A percentile compares a stretch with the other conserved stretches of the same genome.
Evolutionary conservation across 2,888 invertebrate genomes (phyloP).

Genomic region (Serripes groenlandicus): DNA sequence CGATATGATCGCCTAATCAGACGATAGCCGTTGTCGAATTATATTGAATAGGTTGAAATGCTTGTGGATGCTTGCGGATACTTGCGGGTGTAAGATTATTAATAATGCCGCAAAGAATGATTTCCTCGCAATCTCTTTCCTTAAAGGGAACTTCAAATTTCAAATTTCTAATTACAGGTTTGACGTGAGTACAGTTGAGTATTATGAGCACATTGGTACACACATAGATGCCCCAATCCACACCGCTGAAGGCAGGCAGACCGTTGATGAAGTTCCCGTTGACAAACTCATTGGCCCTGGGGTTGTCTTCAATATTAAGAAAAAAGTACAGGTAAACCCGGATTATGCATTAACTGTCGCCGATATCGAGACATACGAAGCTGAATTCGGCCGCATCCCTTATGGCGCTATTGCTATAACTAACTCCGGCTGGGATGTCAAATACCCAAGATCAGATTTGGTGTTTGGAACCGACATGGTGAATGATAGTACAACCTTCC

Average conservation of each 20-base stretch:
- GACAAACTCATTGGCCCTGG: slow-evolving; percentile 16
- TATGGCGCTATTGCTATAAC: background rate
- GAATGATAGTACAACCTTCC: background rate
- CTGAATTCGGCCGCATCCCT: background rate
- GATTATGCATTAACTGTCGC: slow-evolving; percentile 17
- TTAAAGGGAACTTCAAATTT: too few relatives aligned
- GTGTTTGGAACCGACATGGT: background rate
- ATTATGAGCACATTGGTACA: slow-evolving; percentile 11
- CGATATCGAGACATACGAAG: background rate
- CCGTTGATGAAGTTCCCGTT: background rate
- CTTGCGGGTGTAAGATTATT: too few relatives aligned
- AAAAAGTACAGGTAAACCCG: background rate
- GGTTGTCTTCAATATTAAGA: slow-evolving; percentile 6
- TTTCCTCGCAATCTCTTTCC: too few relatives aligned
- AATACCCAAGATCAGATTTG: background rate
- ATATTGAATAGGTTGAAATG: too few relatives aligned
- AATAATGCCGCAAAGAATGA: too few relatives aligned
- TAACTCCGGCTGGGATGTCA: slow-evolving; percentile 6
- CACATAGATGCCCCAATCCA: slow-evolving; percentile 19
- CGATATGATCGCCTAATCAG: too few relatives aligned
- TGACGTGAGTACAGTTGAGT: background rate
- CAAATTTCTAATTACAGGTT: background rate
- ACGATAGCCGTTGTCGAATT: too few relatives aligned
- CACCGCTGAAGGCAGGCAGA: background rate
- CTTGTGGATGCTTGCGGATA: too few relatives aligned